These are phyloP conservation scores for Arbacia lixula DNA, from an alignment of 53 echinoderm and acorn worm genomes.

Conservation along the genomic window DNA sequence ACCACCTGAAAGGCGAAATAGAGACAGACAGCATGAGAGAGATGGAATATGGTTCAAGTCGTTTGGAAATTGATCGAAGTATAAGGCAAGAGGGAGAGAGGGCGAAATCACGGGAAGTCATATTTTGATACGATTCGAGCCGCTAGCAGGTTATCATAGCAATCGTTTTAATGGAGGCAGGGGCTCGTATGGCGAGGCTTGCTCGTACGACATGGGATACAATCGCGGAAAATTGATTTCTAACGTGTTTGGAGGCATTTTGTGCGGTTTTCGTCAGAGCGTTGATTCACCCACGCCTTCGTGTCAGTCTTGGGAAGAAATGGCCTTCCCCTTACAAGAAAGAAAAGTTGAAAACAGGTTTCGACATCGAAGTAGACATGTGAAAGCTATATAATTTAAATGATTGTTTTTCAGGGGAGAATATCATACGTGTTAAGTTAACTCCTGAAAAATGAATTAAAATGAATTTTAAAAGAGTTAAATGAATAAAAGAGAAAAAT, in stretches of 20 bases:
- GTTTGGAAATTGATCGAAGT: constrained; percentile 29
- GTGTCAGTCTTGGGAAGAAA: too few relatives aligned
- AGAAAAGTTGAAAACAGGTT: too few relatives aligned
- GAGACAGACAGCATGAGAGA: background rate
- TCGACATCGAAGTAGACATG: too few relatives aligned
- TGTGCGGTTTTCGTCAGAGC: too few relatives aligned
- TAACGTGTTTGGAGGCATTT: constrained; percentile 26
- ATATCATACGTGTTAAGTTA: too few relatives aligned
- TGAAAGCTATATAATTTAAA: too few relatives aligned
- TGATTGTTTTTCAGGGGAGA: too few relatives aligned
- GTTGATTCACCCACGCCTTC: too few relatives aligned
- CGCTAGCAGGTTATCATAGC: constrained; percentile 44
- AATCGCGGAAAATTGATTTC: constrained; percentile 45
- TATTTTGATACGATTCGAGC: constrained; percentile 30
- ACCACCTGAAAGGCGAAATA: constrained; percentile 9
- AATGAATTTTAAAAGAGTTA: too few relatives aligned
- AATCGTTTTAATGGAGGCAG: constrained; percentile 49
- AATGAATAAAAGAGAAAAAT: too few relatives aligned
- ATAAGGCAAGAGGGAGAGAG: background rate
- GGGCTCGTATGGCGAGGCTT: constrained; percentile 4
- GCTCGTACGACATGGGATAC: constrained; percentile 12
- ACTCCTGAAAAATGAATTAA: too few relatives aligned
- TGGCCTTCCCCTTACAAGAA: too few relatives aligned
- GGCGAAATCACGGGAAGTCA: constrained; percentile 20
- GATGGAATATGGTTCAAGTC: constrained; percentile 26